Conservation (phyloP, 2,113 vertebrate genomes). For the Misgurnus anguillicaudatus region DNA sequence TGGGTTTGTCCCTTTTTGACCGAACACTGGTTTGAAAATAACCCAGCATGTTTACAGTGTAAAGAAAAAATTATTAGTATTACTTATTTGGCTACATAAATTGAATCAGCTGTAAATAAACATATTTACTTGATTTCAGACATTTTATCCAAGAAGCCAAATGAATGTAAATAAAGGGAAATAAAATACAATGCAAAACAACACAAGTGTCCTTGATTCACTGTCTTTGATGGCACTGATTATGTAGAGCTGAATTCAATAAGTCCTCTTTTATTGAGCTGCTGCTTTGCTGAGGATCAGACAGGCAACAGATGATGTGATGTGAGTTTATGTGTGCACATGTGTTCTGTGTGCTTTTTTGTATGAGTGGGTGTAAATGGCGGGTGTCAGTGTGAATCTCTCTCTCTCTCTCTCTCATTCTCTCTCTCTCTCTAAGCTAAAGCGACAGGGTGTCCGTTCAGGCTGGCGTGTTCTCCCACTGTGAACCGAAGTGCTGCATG, state of each 20-base stretch:
- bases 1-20: no score
- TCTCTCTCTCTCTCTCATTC: neutral
- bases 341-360: slow-evolving; percentile 35
- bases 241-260: slow-evolving; percentile 21
- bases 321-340: slow-evolving; percentile 25
- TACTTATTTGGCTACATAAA: no score
- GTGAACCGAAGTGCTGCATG: slow-evolving; percentile 54
- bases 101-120: no score
- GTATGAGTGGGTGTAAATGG: slow-evolving; percentile 36
- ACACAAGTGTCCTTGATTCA: slow-evolving; percentile 14
- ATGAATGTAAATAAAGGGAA: neutral
- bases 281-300: slow-evolving; percentile 25
- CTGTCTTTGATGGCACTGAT: slow-evolving; percentile 25
- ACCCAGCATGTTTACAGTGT: no score
- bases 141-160: neutral
- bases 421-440: slow-evolving; percentile 30
- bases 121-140: neutral
- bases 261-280: slow-evolving; percentile 45
- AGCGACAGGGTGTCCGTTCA: slow-evolving; percentile 57
- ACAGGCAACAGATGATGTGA: slow-evolving; percentile 19
- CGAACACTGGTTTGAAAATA: no score
- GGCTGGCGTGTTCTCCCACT: slow-evolving; percentile 42
- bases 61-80: no score
- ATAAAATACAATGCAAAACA: neutral
- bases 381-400: slow-evolving; percentile 16